Percentiles rank a stretch among this genome's conserved stretches.
phyloP scores from a whole-genome alignment of 2,113 vertebrate species.

The Brienomyrus brachyistius region DNA sequence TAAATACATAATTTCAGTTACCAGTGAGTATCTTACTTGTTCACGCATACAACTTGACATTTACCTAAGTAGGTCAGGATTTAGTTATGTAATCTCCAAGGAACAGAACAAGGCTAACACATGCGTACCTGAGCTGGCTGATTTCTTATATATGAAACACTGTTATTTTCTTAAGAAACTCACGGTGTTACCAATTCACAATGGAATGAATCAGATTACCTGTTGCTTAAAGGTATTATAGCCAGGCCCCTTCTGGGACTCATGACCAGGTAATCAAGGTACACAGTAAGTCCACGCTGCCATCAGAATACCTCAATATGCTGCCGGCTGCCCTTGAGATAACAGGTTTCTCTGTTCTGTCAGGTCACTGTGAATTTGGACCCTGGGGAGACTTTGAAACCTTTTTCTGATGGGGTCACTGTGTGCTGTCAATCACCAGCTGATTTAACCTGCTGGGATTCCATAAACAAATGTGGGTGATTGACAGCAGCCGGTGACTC shows the following conservation, averaged over 20 bases:
- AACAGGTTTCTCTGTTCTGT: not conserved
- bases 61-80: not conserved
- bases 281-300: not conserved
- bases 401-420: not conserved
- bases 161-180: not conserved
- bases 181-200: not conserved
- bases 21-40: not conserved
- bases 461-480: not conserved
- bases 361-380: not conserved
- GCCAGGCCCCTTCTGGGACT: not conserved
- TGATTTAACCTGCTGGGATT: not conserved
- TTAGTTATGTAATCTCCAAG: not conserved
- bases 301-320: not conserved
- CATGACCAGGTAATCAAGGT: not conserved
- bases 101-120: not conserved
- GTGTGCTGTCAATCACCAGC: not conserved
- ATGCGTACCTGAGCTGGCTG: not conserved
- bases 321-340: not conserved
- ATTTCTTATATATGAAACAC: not conserved
- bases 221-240: not conserved
- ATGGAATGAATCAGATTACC: not conserved
- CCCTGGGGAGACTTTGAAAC: not conserved
- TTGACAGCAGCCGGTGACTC: not conserved
- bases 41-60: not conserved
- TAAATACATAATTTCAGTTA: not conserved